phyloP scores from a whole-genome alignment of 2,113 vertebrate species.

The Mixornis gularis region DNA sequence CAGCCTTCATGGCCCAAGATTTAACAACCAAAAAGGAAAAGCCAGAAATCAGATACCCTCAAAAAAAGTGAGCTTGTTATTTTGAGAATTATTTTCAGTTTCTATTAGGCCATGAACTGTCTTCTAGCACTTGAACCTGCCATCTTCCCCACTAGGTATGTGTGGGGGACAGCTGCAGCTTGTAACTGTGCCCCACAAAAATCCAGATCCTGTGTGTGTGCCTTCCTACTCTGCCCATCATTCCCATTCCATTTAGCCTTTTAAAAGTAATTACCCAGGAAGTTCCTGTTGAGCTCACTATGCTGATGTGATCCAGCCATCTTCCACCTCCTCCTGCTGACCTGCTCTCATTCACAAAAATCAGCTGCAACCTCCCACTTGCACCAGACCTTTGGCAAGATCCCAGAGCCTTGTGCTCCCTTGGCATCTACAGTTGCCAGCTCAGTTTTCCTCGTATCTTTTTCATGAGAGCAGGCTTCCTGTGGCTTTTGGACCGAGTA shows the following conservation, averaged over 20 bases:
- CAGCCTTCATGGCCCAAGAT: background rate
- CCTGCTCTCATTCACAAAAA: conserved; percentile 9
- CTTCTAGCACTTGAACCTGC: background rate
- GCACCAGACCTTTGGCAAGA: background rate
- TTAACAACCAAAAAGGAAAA: background rate
- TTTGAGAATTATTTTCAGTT: background rate
- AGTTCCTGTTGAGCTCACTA: background rate
- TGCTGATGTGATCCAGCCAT: background rate
- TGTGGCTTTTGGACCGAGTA: background rate
- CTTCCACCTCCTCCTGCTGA: background rate
- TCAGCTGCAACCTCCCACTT: background rate
- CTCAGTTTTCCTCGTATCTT: background rate
- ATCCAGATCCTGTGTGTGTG: background rate
- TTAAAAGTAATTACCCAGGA: background rate
- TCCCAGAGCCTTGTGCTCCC: background rate
- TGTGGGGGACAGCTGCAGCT: background rate
- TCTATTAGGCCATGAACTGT: background rate
- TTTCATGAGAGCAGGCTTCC: background rate
- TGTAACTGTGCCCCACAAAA: background rate
- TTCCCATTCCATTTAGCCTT: background rate
- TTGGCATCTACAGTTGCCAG: background rate
- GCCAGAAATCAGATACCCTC: background rate
- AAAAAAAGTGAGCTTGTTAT: background rate
- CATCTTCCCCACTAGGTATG: background rate
- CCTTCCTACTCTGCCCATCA: background rate